Base-by-base conservation (phyloP, 35 echinoderm and acorn worm genomes). In the Ptychodera flava region DNA sequence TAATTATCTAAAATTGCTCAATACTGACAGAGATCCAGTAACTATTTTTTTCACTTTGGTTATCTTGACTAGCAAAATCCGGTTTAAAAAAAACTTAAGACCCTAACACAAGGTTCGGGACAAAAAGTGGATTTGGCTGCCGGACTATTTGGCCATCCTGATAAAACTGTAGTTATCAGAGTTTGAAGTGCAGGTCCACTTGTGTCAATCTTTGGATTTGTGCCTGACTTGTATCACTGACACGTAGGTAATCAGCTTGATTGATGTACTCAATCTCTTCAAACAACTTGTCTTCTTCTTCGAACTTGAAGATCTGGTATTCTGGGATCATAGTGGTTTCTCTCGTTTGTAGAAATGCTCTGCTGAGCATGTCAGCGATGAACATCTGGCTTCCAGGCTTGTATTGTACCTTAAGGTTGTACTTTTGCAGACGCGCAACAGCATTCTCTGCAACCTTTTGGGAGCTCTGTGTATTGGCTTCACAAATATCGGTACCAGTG, bases 361-460 rank as follows among this genome's bases (percentile, higher is more conserved):
- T 33, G 78, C 86, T 88, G 10, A 87, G n/a, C 1, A 31, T 79
- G 33, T 78, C 77, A 31, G 85, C 77, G 1, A 87, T 78, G 29
- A 34, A 28, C 85, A 87, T 78, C 28, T 77, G 1, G 16, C 36
- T 35, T 1, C 64, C 64, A 30, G 6, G 31, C 16, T 79, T 34
- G 31, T 87, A 27, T 35, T 78, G 37, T 29, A 32, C 22, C 33
- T 38, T 79, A 28, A 90, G 28, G 30, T 33, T 78, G 75, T 37
- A 85, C 45, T 90, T 85, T 75, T 92, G 90, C 16, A 92, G 1
- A 28, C 86, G n/a, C n/a, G 30, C 36, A 95, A 52, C 1, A 89
- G 35, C 93, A 95, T 95, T 33, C 83, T 36, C 87, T 95, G 93
- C 31, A 95, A 83, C 32, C 87, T 31, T 77, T 89, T 89, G 1